Base-by-base conservation (phyloP, 2,797 vertebrate genomes). In the Meriones psammophilus region DNA sequence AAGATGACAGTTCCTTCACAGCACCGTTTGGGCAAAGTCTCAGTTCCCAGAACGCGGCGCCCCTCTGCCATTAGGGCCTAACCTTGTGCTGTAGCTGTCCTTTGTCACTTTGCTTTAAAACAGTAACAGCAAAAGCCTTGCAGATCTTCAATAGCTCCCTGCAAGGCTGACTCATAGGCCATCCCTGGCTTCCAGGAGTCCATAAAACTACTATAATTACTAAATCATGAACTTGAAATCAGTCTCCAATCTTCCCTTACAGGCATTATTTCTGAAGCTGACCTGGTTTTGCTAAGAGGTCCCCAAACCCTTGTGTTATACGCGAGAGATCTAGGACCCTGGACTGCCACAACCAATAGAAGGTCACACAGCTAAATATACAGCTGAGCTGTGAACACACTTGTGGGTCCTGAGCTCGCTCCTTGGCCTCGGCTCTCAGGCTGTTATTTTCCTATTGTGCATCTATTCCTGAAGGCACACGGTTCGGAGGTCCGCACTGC, bases 191-290 rank as follows among this genome's bases (percentile, higher is more conserved):
- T 79, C 95, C 42, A 77, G 73, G 71, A 81, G 87, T 83, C 68
- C 56, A 94, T 66, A 76, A 91, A 96, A 64, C 39, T 66, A 42
- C 91, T 94, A 28, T 91, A 89, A 95, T 96, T 73, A 92, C 62
- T 4, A 92, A 58, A 91, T 85, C 86, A 89, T 4, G 2, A 69
- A 50, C 5, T 54, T 7, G 66, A 69, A 92, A 87, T 69, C 50
- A 12, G 39, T 69, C 42, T 94, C 36, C 58, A 26, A 12, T 46
- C 33, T 74, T 15, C 69, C 54, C 84, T 30, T 8, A 46, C 30
- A 54, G 39, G 20, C 77, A 58, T 20, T 28, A 79, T 86, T 76
- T 88, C 93, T 54, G 68, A 54, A 74, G 71, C 42, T 88, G 80
- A 93, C 50, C 39, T 46, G 80, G 81, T 79, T 92, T 95, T 83